Percentiles rank a stretch among this genome's conserved stretches.
Conservation (phyloP, 2,797 vertebrate species). For the Neosalanx taihuensis region DNA sequence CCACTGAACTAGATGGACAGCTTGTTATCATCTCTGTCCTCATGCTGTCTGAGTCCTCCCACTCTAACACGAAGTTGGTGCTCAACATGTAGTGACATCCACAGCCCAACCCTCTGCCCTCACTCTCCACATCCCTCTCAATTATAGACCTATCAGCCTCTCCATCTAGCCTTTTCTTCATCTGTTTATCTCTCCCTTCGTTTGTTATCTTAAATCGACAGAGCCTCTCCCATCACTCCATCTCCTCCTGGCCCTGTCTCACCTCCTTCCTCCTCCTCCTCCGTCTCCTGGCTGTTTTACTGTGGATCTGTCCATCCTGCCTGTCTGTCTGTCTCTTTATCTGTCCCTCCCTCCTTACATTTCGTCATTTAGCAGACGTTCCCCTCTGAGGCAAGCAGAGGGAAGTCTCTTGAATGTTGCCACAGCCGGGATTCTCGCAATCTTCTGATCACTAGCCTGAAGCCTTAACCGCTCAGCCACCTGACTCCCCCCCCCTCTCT, state of each 20-base stretch:
- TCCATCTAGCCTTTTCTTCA: background rate
- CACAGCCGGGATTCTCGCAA: too few relatives aligned
- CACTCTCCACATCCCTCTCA: background rate
- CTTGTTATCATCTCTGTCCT: too few relatives aligned
- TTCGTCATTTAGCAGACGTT: too few relatives aligned
- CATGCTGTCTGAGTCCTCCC: too few relatives aligned
- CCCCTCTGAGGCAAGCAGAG: too few relatives aligned
- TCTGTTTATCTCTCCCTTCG: background rate
- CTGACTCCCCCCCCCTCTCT: constrained; percentile 22
- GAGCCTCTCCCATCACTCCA: background rate
- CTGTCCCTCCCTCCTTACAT: constrained; percentile 46
- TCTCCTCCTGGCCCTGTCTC: too few relatives aligned
- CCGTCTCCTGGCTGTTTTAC: too few relatives aligned
- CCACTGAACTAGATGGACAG: too few relatives aligned
- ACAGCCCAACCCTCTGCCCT: background rate
- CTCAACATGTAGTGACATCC: background rate
- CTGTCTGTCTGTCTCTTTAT: constrained; percentile 44
- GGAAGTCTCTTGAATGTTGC: too few relatives aligned
- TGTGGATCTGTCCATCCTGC: constrained; percentile 2
- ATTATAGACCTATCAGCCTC: background rate
- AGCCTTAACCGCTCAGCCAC: background rate
- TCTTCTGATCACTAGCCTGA: too few relatives aligned
- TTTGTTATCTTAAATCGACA: background rate
- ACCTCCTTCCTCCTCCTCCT: too few relatives aligned
- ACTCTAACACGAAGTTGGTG: too few relatives aligned